These are phyloP conservation scores for Grammomys dolichurus DNA, from an alignment of 2,113 vertebrate genomes.

Conservation along the genomic window DNA sequence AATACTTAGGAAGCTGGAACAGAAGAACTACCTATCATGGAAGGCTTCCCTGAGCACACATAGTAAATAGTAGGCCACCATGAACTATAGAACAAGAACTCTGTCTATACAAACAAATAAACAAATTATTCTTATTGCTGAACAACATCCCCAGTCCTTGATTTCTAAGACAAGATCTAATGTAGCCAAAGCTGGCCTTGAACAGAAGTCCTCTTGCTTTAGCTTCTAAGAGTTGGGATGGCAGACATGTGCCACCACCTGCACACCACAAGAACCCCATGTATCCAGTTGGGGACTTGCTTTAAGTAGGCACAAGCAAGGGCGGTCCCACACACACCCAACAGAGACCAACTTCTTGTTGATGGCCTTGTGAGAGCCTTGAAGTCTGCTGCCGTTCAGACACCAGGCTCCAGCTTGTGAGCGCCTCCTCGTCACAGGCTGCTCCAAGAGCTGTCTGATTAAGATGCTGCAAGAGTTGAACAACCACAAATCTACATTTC, in stretches of 20 bases:
- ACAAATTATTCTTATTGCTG: not conserved
- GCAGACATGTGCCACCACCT: not conserved
- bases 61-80: not conserved
- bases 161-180: not conserved
- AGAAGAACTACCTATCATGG: not conserved
- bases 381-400: not conserved
- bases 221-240: not conserved
- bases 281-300: not conserved
- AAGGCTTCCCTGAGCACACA: not conserved
- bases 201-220: not conserved
- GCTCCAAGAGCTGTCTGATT: not conserved
- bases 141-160: not conserved
- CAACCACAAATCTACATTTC: slow-evolving; percentile 18
- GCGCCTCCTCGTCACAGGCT: not conserved
- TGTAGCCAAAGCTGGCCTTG: not conserved
- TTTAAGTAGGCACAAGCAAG: not conserved
- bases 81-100: not conserved
- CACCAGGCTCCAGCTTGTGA: not conserved
- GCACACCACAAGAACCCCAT: not conserved
- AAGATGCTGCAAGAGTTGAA: slow-evolving; percentile 33
- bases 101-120: not conserved
- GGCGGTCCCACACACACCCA: not conserved
- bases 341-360: not conserved
- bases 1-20: not conserved
- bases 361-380: not conserved